Evolutionary conservation across 2,888 invertebrate species (phyloP), one percentile per base, ranked within the genome.

Genomic region (Zele albiditarsus): DNA sequence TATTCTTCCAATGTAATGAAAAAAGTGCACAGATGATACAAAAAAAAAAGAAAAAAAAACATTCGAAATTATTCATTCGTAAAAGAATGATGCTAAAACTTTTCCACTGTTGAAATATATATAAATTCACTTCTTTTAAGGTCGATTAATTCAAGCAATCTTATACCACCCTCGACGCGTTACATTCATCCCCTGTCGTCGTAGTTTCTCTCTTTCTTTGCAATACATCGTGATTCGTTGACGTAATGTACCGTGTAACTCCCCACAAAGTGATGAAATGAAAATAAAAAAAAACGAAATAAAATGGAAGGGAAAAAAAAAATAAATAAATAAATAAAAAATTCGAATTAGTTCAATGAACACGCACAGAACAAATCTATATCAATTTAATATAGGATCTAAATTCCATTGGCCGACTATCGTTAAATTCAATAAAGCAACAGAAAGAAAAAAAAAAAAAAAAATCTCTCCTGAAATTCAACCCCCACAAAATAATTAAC

Each of bases 321-420:
- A 38, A n/a, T n/a, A n/a, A n/a, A n/a, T n/a, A 73, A 75, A 77
- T 62, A 74, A 74, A 75, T 75, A 66, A 77, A 74, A 75, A 70
- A 8, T 72, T 75, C 73, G 66, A 23, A 53, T 53, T 53, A 20
- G 6, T 6, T 53, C 8, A 53, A 20, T 20, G 53, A 53, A 23
- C 53, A 53, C 53, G 53, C 53, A 53, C n/a, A 20, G 6, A 53
- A 5, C 20, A 53, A 53, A 53, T 53, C 8, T 53, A 53, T 53
- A 20, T 46, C 46, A n/a, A 20, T 53, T 53, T 53, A 20, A 3
- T 53, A 20, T 53, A 53, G 8, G 20, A 53, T n/a, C 2, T 1
- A 10, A 53, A 53, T 53, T 53, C 10, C 20, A 23, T 53, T 20
- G 6, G 20, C 2, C 53, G 6, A 6, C 20, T 5, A 10, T 5